These are phyloP conservation scores for Macrotrachela quadricornifera DNA, from an alignment of 1,140 invertebrate genomes.

Conservation along the genomic window DNA sequence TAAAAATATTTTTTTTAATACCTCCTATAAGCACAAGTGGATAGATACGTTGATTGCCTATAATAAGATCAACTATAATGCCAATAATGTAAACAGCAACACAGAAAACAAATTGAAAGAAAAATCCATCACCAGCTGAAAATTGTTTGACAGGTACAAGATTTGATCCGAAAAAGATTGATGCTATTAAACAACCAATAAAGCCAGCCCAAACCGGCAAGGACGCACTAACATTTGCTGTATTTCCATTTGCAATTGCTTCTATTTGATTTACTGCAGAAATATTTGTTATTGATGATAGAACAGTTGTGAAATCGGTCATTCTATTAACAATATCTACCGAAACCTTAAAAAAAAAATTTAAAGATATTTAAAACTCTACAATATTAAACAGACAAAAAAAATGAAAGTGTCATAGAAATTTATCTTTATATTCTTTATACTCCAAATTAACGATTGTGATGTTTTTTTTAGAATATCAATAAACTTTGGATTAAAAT, in stretches of 20 bases:
- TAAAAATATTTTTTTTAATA: not conserved
- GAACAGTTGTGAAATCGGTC: no score
- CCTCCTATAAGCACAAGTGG: constrained; percentile 26
- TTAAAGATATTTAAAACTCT: no score
- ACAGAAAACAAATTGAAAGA: constrained; percentile 29
- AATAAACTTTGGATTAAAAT: no score
- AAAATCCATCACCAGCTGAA: constrained; percentile 31
- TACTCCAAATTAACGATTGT: no score
- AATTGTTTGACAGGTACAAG: constrained; percentile 30
- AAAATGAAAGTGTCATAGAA: no score
- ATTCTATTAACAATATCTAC: no score
- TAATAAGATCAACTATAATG: constrained; percentile 18
- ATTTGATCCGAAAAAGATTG: constrained; percentile 27
- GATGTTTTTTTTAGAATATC: no score
- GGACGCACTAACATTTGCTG: not conserved
- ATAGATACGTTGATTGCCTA: constrained; percentile 17
- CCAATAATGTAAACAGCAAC: constrained; percentile 19
- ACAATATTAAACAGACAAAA: no score
- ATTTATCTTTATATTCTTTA: no score
- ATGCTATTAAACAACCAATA: constrained; percentile 18
- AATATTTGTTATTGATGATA: no score
- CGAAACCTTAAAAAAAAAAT: no score
- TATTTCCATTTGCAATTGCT: not conserved
- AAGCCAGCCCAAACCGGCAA: constrained; percentile 16
- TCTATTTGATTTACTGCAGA: no score